Evolutionary conservation across 1,140 invertebrate species (phyloP), one percentile per base, ranked within the genome.

Genomic region (Drosophila kepulauana): DNA sequence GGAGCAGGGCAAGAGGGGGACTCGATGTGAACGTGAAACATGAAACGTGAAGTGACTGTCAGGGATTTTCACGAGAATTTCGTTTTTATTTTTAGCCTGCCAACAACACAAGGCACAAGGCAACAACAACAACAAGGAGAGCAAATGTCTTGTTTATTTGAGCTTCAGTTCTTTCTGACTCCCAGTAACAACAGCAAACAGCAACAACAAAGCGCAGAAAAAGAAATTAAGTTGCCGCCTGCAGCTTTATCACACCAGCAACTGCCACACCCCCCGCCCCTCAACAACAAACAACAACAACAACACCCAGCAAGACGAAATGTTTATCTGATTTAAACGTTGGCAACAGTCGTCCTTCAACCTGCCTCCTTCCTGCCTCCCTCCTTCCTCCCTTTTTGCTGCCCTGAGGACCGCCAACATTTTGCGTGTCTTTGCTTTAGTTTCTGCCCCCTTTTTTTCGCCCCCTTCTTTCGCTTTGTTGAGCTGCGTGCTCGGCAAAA

Each of bases 221-320:
- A 76, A 76, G 80, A 88, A 88, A 87, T 84, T 87, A 89, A 88
- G 85, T 88, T 87, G 84, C 84, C 85, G 84, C 84, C 84, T 87
- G 77, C 80, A 87, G 84, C 61, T 78, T 84, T 84, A 79, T 87
- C 82, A 84, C 84, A 88, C 84, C 74, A 78, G 73, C 80, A 68
- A 58, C 62, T 45, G 45, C 59, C 65, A 68, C 41, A 25, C 65
- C 45, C 43, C 41, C 45, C 8, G 16, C 8, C 43, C n/a, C 20
- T n/a, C 52, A 68, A 67, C 46, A 67, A 57, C 63, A 70, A 25
- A 75, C 43, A 71, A 75, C 56, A 82, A 56, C 48, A 79, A 64
- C 41, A 41, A 45, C 41, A 69, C 66, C 66, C 20, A 67, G 49
- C 75, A 79, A 33, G 79, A 79, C 41, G 41, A 77, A 88, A 82